phyloP scores from a whole-genome alignment of 2,888 invertebrate species.

The Harpalus rubripes region DNA sequence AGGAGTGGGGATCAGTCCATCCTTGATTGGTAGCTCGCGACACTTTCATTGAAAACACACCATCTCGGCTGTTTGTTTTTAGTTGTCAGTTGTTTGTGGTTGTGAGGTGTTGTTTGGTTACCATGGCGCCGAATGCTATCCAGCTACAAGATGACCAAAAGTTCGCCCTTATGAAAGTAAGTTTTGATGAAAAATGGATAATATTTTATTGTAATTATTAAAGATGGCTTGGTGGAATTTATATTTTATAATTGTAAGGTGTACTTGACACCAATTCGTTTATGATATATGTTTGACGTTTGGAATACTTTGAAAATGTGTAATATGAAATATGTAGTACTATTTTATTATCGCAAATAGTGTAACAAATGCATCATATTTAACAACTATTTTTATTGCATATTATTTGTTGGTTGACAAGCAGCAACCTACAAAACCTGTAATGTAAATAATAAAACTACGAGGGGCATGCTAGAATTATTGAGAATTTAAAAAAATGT shows the following conservation, averaged over 20 bases:
- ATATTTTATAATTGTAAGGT: background rate
- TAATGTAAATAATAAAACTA: too few relatives aligned
- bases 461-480: too few relatives aligned
- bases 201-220: background rate
- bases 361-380: too few relatives aligned
- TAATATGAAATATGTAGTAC: too few relatives aligned
- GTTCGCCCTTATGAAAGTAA: conserved; percentile 88
- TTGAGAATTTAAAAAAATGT: too few relatives aligned
- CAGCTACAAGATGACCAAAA: conserved; percentile 86
- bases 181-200: conserved; percentile 71
- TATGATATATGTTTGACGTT: too few relatives aligned
- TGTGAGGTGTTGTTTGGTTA: conserved; percentile 52
- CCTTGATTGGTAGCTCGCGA: conserved; percentile 51
- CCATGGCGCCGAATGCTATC: conserved; percentile 74
- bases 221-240: background rate
- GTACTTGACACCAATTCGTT: too few relatives aligned
- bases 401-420: too few relatives aligned
- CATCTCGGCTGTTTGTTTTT: conserved; percentile 37
- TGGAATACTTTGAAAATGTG: too few relatives aligned
- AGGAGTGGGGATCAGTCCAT: conserved; percentile 8
- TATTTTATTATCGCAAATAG: too few relatives aligned
- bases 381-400: too few relatives aligned
- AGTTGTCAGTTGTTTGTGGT: conserved; percentile 19
- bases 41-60: conserved; percentile 47
- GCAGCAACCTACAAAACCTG: too few relatives aligned